phyloP scores from a whole-genome alignment of 92 coral and sea anemone genomes.

The Muricea muricata region DNA sequence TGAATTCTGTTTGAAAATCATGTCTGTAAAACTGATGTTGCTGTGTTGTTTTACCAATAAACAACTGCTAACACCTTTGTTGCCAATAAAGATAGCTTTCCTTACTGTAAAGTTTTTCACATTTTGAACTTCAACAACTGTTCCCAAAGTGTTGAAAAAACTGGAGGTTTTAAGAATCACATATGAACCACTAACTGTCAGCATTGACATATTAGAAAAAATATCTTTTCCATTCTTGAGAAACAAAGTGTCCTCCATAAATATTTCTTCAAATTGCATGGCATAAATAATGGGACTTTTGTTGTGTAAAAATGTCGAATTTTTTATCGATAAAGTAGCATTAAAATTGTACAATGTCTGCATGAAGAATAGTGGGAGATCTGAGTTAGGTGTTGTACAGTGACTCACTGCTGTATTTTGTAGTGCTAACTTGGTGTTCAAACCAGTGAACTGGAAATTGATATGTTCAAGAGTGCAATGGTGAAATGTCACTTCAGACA shows the following conservation, averaged over 20 bases:
- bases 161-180: neutral
- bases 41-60: slow-evolving; percentile 21
- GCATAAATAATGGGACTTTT: slow-evolving; percentile 9
- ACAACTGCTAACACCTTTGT: slow-evolving; percentile 29
- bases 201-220: neutral
- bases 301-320: slow-evolving; percentile 21
- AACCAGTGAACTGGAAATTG: slow-evolving; percentile 22
- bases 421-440: slow-evolving; percentile 9
- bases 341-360: neutral
- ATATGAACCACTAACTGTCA: slow-evolving; percentile 27
- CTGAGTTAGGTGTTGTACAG: neutral
- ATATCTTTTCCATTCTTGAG: neutral
- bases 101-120: slow-evolving; percentile 9
- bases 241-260: neutral
- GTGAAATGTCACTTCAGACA: neutral
- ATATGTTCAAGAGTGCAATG: neutral
- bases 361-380: slow-evolving; percentile 23
- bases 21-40: slow-evolving; percentile 7
- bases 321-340: neutral
- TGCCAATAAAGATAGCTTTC: neutral
- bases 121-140: neutral
- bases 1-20: slow-evolving; percentile 6
- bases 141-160: slow-evolving; percentile 10
- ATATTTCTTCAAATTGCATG: slow-evolving; percentile 7
- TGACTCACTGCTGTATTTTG: neutral